A percentile compares a stretch with the other conserved stretches of the same genome.
These are phyloP conservation scores for Holothuria leucospilota DNA, from an alignment of 53 echinoderm and acorn worm species.

Conservation along the genomic window DNA sequence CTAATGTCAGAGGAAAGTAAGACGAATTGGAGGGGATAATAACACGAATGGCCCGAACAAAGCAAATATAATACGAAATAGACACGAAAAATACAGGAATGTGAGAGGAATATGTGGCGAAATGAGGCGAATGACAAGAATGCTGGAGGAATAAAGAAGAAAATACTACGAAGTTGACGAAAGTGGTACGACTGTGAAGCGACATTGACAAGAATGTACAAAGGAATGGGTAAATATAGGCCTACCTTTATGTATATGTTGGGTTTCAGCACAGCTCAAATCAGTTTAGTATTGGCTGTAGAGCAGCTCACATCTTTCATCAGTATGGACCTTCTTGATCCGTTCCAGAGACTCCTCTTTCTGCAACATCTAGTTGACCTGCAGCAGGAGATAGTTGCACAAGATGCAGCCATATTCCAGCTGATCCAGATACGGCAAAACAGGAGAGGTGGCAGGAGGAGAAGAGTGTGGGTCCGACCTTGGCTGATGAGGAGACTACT, in stretches of 20 bases:
- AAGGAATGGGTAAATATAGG: constrained; percentile 1
- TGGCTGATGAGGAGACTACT: constrained; percentile 1
- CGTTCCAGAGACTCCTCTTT: constrained; percentile 5
- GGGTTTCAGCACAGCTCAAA: not conserved
- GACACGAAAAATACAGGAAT: too few species aligned
- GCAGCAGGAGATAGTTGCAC: constrained; percentile 13
- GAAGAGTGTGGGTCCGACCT: constrained; percentile 14
- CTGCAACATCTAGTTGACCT: constrained; percentile 12
- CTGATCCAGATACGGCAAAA: constrained; percentile 13
- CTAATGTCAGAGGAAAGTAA: too few species aligned
- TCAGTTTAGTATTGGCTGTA: not conserved
- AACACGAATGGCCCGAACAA: too few species aligned
- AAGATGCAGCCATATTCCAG: constrained; percentile 2
- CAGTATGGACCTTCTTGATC: constrained; percentile 13
- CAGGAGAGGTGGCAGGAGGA: constrained; percentile 13
- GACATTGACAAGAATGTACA: constrained; percentile 1
- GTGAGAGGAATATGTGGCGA: too few species aligned
- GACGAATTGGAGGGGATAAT: too few species aligned
- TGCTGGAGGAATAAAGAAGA: too few species aligned
- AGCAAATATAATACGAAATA: too few species aligned
- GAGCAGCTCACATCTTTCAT: not conserved
- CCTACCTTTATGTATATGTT: constrained; percentile 8
- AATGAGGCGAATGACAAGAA: too few species aligned
- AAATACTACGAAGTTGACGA: too few species aligned
- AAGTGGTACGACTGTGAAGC: too few species aligned